phyloP scores from a whole-genome alignment of 2,797 vertebrate species.

The Dermochelys coriacea region DNA sequence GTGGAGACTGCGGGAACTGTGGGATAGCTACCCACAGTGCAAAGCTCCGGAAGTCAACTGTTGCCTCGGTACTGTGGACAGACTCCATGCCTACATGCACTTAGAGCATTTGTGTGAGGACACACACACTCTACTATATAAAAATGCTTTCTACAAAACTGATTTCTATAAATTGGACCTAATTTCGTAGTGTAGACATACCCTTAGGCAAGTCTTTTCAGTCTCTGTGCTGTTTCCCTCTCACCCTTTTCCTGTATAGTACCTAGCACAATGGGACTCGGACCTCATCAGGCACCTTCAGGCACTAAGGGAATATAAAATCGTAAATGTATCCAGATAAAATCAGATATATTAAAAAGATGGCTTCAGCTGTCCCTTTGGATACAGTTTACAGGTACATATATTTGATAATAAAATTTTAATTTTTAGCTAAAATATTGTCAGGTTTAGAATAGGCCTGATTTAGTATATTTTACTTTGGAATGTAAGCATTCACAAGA shows the following conservation, averaged over 20 bases:
- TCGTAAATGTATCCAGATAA: background rate
- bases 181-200: no score
- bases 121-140: no score
- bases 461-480: background rate
- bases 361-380: background rate
- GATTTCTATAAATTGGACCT: no score
- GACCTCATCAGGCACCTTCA: background rate
- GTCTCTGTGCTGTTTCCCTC: background rate
- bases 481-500: background rate
- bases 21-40: no score
- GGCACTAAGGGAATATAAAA: background rate
- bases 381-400: background rate
- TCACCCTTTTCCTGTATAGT: background rate
- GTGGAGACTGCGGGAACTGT: no score
- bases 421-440: background rate
- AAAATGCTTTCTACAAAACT: no score
- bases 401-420: background rate
- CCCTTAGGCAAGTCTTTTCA: background rate
- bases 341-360: background rate
- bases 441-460: background rate
- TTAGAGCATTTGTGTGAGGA: no score
- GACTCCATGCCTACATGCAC: no score
- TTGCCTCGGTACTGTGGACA: no score
- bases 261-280: background rate
- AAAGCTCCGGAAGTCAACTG: no score